These are phyloP conservation scores for Nematostella vectensis DNA, from an alignment of 92 coral and sea anemone genomes.

Conservation along the genomic window DNA sequence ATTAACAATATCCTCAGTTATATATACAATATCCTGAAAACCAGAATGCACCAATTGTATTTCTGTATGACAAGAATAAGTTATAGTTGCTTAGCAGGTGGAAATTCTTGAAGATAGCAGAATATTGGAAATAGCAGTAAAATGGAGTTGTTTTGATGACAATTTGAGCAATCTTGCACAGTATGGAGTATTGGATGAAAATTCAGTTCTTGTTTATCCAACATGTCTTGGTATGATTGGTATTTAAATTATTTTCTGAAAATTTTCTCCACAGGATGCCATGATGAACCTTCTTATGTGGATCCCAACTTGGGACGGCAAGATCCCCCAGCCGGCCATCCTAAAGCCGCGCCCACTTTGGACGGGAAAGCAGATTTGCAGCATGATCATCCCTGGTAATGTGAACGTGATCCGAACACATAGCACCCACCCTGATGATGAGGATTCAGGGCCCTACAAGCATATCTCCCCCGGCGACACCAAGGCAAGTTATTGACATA, in stretches of 20 bases:
- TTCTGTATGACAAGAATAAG: too few relatives aligned
- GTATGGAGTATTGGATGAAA: too few relatives aligned
- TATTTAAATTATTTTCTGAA: background rate
- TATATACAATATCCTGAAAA: too few relatives aligned
- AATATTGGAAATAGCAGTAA: too few relatives aligned
- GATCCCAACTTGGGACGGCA: slow-evolving; percentile 96
- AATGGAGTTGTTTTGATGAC: too few relatives aligned
- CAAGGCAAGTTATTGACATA: slow-evolving; percentile 37
- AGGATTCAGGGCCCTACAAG: slow-evolving; percentile 91
- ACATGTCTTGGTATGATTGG: too few relatives aligned
- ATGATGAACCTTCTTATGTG: slow-evolving; percentile 96
- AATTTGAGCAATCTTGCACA: too few relatives aligned
- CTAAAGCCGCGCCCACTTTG: slow-evolving; percentile 93
- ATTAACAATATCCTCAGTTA: too few relatives aligned
- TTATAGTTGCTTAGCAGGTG: too few relatives aligned
- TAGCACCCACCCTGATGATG: slow-evolving; percentile 99
- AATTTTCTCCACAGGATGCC: slow-evolving; percentile 45
- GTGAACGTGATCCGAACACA: slow-evolving; percentile 90
- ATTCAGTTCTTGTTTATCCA: too few relatives aligned
- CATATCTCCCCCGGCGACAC: slow-evolving; percentile 99
- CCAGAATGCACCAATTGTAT: too few relatives aligned
- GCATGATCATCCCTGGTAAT: slow-evolving; percentile 92
- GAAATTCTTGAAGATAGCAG: too few relatives aligned
- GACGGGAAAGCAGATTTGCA: slow-evolving; percentile 97
- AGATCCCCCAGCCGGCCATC: slow-evolving; percentile 91